Base-by-base conservation (phyloP, 2,113 vertebrate species). In the Chaenocephalus aceratus region DNA sequence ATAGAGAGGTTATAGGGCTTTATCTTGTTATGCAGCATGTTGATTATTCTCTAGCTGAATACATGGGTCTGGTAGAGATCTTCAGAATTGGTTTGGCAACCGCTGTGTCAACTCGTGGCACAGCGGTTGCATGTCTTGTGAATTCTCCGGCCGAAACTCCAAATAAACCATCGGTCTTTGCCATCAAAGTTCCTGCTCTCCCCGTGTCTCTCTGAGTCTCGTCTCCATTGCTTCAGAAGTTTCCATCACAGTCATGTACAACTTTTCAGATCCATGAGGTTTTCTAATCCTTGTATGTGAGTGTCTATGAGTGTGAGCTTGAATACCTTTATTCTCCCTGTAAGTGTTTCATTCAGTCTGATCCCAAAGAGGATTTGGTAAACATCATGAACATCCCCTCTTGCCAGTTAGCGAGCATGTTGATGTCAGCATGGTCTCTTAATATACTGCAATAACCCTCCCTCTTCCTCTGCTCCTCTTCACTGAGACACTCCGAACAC, bases 381-480 rank as follows among this genome's bases (percentile, higher is more conserved):
- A 82, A 85, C 59, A 78, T 67, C 58, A 57, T 60, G 58, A 49
- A 45, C n/a, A 57, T 21, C 66, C 64, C 60, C 41, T 18, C 44
- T 30, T 30, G 76, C 85, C 83, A 87, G 84, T 90, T 90, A 88
- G 76, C 85, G 67, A 79, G 79, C 69, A 78, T 86, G 88, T 83
- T 73, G 91, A 89, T 87, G 89, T 90, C 88, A 92, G 91, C 89
- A 86, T 53, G 67, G 82, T 76, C 52, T 74, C 88, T 86, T 87
- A 86, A 87, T 84, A 80, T 69, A 64, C 58, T 58, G 46, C 78
- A 87, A 83, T 73, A 77, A 63, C 63, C 44, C 61, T 30, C 56
- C 51, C 10, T 53, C 15, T 12, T 36, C 46, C 73, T 48, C 61
- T 26, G 49, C 62, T 67, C 67, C 53, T 62, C 56, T 69, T 75